phyloP scores from a whole-genome alignment of 2,113 vertebrate genomes.

The Zosterops hypoxanthus region DNA sequence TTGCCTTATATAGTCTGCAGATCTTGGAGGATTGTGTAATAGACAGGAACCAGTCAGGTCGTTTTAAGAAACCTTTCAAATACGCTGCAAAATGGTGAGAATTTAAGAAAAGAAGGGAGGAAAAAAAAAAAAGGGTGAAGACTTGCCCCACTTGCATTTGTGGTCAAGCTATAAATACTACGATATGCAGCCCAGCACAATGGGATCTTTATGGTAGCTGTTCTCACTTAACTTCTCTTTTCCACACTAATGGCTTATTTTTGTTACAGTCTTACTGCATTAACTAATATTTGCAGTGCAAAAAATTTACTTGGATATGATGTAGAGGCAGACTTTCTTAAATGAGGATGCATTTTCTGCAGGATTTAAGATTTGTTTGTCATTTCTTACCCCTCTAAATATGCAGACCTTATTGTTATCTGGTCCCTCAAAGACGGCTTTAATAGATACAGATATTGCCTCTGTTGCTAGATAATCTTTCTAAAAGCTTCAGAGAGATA shows the following conservation, averaged over 20 bases:
- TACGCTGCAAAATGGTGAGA: neutral
- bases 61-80: neutral
- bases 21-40: neutral
- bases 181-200: neutral
- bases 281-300: neutral
- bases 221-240: neutral
- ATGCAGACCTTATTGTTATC: neutral
- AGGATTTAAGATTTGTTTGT: neutral
- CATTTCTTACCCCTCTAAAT: neutral
- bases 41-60: neutral
- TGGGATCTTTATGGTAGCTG: neutral
- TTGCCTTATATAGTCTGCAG: neutral
- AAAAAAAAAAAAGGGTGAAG: neutral
- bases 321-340: neutral
- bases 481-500: neutral
- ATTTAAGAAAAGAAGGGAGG: neutral
- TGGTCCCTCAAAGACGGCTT: neutral
- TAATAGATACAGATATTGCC: neutral
- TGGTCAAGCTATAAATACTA: neutral
- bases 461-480: neutral
- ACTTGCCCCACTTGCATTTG: rapidly evolving
- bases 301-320: neutral
- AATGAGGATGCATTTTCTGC: neutral
- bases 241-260: neutral
- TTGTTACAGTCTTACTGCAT: neutral